Base-by-base conservation (phyloP, 2,888 invertebrate genomes). In the Agapetus fuscipes region DNA sequence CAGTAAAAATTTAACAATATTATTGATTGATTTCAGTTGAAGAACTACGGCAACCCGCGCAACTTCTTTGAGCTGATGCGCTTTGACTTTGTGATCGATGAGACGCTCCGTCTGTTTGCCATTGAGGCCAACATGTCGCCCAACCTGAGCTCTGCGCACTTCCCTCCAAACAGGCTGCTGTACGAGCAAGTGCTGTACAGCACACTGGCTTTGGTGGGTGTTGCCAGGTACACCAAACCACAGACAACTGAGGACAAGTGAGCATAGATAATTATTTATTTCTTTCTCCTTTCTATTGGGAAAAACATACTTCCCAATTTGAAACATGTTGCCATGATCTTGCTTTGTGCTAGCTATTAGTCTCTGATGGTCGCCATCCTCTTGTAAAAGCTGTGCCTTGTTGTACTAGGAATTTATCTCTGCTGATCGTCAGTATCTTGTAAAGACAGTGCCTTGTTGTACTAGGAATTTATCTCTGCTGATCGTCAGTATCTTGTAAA, bases 61-160 rank as follows among this genome's bases (percentile, higher is more conserved):
- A 84, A 83, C 52, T 96, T 93, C 60, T 97, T 97, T 61, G 96
- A 97, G 62, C 71, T 97, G 71, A 83, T 94, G 64, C 77, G 97
- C 17, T 89, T 97, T 56, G 97, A 97, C 61, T 83, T 97, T 56
- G 82, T 93, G 0, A 66, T 96, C 2, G 93, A 96, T 57, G 84
- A 89, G 49, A 67, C 90, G 37, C 59, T 96, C 1, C 83, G 83
- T 33, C 86, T 95, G 0, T 85, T 78, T 54, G 67, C 94, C 4
- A 81, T 97, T 76, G 97, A 97, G 67, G 95, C 91, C 1, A 97
- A 97, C 56, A 96, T 97, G 97, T 94, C 94, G 10, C 97, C 97
- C 0, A 97, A 97, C 68, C 71, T 97, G 41, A 91, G 91, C 1
- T 91, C 95, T 0, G 83, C 83, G 0, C 94, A 96, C 62, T 96